Evolutionary conservation across 2,888 invertebrate species (phyloP).

Genomic region (Pyrgus malvae): DNA sequence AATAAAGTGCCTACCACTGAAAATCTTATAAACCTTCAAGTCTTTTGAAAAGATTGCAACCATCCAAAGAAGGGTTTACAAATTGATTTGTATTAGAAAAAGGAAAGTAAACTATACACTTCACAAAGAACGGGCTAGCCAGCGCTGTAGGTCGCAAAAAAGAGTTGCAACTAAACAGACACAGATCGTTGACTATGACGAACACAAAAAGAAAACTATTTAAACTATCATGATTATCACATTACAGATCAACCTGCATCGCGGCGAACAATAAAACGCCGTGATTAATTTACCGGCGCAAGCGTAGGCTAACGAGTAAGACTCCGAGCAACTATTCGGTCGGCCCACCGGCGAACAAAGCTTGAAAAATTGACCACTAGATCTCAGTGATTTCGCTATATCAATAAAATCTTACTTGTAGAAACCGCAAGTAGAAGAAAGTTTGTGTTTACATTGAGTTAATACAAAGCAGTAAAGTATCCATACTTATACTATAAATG

Average conservation of each 20-base stretch:
- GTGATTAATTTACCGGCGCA: conserved; percentile 72
- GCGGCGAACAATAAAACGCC: conserved; percentile 71
- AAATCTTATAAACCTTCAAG: too few species aligned
- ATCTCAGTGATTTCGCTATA: conserved; percentile 35
- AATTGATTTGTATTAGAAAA: too few species aligned
- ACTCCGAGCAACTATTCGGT: conserved; percentile 71
- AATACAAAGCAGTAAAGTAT: neutral
- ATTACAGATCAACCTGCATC: conserved; percentile 48
- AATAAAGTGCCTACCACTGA: too few species aligned
- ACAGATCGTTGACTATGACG: neutral
- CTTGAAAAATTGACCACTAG: conserved; percentile 30
- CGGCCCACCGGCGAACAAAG: conserved; percentile 46
- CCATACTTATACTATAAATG: neutral
- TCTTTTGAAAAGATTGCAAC: too few species aligned
- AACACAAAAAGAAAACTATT: neutral
- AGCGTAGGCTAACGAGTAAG: conserved; percentile 63
- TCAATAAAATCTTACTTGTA: neutral
- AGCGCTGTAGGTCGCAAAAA: too few species aligned
- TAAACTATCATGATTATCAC: conserved; percentile 13
- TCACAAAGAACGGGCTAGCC: too few species aligned
- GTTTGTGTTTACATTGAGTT: neutral
- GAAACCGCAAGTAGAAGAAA: too few species aligned
- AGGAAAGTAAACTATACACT: too few species aligned
- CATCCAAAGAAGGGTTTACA: too few species aligned
- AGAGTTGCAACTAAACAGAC: too few species aligned